A percentile compares a stretch with the other conserved stretches of the same genome.
Evolutionary conservation across 2,888 invertebrate species (phyloP).

Genomic region (Idaea aversata): DNA sequence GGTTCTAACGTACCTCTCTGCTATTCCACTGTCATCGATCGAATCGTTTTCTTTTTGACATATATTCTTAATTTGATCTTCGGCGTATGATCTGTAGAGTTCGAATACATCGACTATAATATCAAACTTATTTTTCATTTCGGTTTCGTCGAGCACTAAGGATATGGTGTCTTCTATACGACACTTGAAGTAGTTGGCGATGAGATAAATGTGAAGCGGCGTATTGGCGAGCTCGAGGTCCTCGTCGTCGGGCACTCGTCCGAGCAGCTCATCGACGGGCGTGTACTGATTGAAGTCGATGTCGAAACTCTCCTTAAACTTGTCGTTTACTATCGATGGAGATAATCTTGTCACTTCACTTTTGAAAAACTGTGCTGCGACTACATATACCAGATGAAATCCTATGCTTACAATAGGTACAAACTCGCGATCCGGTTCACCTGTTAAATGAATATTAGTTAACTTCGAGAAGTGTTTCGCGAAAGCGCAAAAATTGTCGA

Average conservation of each 20-base stretch:
- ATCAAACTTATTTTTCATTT: slow-evolving; percentile 29
- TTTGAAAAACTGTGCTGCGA: slow-evolving; percentile 33
- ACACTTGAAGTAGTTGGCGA: slow-evolving; percentile 38
- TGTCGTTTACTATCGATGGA: slow-evolving; percentile 29
- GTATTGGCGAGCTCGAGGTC: slow-evolving; percentile 38
- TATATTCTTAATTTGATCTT: slow-evolving; percentile 34
- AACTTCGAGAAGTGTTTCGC: slow-evolving; percentile 29
- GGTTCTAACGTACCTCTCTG: slow-evolving; percentile 11
- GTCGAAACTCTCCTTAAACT: slow-evolving; percentile 30
- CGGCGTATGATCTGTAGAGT: slow-evolving; percentile 36
- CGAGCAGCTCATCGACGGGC: slow-evolving; percentile 30
- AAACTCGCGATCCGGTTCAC: slow-evolving; percentile 24
- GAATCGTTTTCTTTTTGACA: slow-evolving; percentile 22
- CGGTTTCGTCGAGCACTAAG: slow-evolving; percentile 26
- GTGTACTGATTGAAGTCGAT: slow-evolving; percentile 30
- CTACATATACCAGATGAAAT: slow-evolving; percentile 35
- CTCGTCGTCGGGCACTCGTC: slow-evolving; percentile 27
- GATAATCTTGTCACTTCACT: slow-evolving; percentile 37
- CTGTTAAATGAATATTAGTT: slow-evolving; percentile 8
- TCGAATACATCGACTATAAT: slow-evolving; percentile 31
- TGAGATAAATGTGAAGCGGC: slow-evolving; percentile 43
- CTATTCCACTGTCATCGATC: slow-evolving; percentile 18
- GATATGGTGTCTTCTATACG: slow-evolving; percentile 36
- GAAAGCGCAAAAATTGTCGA: slow-evolving; percentile 35
- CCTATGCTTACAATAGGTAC: slow-evolving; percentile 37